Base-by-base conservation (phyloP, 2,113 vertebrate species). In the Psophia crepitans region DNA sequence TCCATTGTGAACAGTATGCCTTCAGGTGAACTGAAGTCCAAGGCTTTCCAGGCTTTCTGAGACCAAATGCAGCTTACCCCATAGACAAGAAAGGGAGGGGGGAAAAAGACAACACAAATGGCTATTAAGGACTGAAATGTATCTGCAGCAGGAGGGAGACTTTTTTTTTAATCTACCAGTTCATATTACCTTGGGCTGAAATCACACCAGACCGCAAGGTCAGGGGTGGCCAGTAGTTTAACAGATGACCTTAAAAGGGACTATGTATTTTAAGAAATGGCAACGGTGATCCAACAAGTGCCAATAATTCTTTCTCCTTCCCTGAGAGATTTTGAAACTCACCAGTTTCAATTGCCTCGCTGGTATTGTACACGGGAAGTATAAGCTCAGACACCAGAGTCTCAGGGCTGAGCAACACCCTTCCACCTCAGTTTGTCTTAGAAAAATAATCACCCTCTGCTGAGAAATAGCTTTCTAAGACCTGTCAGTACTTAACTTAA, bases 231-330 rank as follows among this genome's bases (percentile, higher is more conserved):
- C 61, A 35, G 65, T 8, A 91, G 61, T 89, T 91, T 57, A 92
- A 83, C 8, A 70, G 92, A 81, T 63, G 18, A 92, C 86, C 41
- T 82, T 89, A 95, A 87, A 93, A 94, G 65, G 75, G 66, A 26
- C 77, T 76, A 82, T 73, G 12, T 92, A 95, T 96, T 96, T 97
- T 89, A 94, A 87, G 91, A 95, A 93, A 89, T 53, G 58, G 44
- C 63, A 87, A 24, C 37, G 54, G 71, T 1, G 1, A 92, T 69
- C 63, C 65, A 82, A 73, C 49, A 87, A 73, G 77, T 92, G 90
- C 77, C 86, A 79, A 54, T 71, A 93, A 73, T 53, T 94, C 85
- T 78, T 93, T 73, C 60, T 86, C 27, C 35, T 93, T 84, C 83
- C 46, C 35, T 24, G 15, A 64, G 44, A 91, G 37, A 75, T 92